Conservation (phyloP, 2,797 vertebrate genomes). For the Oryzias sinensis region DNA sequence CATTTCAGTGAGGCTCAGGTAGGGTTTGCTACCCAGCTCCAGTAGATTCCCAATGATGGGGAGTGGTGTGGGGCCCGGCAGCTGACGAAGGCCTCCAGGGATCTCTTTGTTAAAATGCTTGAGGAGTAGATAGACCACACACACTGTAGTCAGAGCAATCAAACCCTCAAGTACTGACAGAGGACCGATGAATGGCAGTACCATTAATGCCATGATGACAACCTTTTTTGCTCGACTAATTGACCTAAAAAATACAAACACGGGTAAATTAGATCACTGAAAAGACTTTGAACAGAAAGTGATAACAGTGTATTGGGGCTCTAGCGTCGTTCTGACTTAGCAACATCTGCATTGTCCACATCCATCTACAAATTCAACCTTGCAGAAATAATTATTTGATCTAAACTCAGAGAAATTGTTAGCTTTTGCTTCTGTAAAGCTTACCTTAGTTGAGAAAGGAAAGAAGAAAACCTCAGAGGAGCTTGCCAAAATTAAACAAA, state of each 20-base stretch:
- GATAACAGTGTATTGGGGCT: no score
- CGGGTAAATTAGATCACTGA: constrained; percentile 39
- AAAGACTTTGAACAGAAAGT: constrained; percentile 50
- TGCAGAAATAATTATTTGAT: neutral
- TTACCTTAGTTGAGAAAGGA: constrained; percentile 44
- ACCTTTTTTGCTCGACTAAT: constrained; percentile 23
- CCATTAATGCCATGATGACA: constrained; percentile 70
- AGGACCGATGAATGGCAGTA: constrained; percentile 68
- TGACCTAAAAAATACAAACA: constrained; percentile 66
- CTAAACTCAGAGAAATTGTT: constrained; percentile 1
- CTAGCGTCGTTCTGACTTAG: no score
- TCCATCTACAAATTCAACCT: no score
- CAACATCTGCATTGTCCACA: no score
- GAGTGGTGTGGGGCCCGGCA: constrained; percentile 82
- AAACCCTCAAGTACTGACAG: constrained; percentile 78
- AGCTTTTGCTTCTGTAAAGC: neutral
- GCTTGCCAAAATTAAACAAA: neutral
- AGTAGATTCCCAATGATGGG: constrained; percentile 87
- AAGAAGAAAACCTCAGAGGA: constrained; percentile 2
- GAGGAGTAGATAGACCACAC: constrained; percentile 75
- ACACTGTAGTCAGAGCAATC: constrained; percentile 66
- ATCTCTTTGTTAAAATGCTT: constrained; percentile 57
- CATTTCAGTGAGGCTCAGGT: constrained; percentile 82
- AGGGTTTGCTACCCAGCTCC: constrained; percentile 78
- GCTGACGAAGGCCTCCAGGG: constrained; percentile 79